A percentile compares a stretch with the other conserved stretches of the same genome.
These are phyloP conservation scores for Grus americana DNA, from an alignment of 2,113 vertebrate species.

Conservation along the genomic window DNA sequence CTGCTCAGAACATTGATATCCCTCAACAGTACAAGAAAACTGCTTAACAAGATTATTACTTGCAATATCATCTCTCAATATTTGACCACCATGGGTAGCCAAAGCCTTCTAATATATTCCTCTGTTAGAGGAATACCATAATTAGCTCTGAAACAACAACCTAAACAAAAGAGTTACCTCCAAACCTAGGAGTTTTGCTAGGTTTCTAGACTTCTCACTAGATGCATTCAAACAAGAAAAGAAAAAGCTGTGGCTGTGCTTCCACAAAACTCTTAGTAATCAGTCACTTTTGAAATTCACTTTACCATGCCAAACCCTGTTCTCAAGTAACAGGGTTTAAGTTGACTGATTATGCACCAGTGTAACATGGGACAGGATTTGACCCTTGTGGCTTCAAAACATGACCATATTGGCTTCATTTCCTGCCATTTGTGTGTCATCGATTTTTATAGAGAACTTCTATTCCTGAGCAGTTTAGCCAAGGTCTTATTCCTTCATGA, in stretches of 20 bases:
- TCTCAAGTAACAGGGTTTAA: slow-evolving; percentile 15
- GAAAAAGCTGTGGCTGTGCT: background rate
- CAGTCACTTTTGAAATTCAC: background rate
- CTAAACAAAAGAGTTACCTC: background rate
- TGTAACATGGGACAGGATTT: slow-evolving; percentile 27
- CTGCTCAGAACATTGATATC: background rate
- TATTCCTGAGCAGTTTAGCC: slow-evolving; percentile 31
- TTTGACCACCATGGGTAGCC: background rate
- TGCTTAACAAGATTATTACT: background rate
- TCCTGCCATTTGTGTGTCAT: slow-evolving; percentile 57
- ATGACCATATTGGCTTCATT: slow-evolving; percentile 45
- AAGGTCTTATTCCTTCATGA: slow-evolving; percentile 26
- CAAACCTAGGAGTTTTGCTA: background rate
- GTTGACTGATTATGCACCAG: background rate
- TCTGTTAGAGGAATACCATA: background rate
- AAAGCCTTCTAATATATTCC: background rate
- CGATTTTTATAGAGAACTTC: slow-evolving; percentile 45
- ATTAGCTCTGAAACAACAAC: background rate
- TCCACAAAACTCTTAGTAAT: background rate
- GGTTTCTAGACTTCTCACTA: background rate
- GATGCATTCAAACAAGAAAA: background rate
- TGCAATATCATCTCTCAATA: background rate
- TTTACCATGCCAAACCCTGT: background rate
- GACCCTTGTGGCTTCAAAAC: slow-evolving; percentile 41
- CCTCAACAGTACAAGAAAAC: background rate